phyloP scores from a whole-genome alignment of 2,888 invertebrate species.

The Biston stratarius region DNA sequence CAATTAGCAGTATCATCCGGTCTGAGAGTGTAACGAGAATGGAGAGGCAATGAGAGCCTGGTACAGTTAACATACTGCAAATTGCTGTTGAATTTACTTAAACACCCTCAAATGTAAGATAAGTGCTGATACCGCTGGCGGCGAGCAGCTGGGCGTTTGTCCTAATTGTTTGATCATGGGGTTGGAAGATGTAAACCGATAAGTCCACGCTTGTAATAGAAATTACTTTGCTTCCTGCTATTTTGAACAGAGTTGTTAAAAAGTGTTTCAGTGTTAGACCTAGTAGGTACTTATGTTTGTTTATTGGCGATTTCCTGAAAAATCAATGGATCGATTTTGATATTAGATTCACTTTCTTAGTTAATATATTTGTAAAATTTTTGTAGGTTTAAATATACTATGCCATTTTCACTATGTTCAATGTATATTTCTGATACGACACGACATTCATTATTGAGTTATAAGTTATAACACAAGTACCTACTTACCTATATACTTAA shows the following conservation, averaged over 20 bases:
- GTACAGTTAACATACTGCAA: conserved; percentile 77
- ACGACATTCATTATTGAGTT: too few species aligned
- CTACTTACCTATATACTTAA: too few species aligned
- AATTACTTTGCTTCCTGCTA: background rate
- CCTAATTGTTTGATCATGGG: conserved; percentile 28
- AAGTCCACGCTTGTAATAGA: background rate
- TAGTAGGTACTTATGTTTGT: too few species aligned
- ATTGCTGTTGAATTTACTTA: conserved; percentile 80
- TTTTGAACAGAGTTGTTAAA: background rate
- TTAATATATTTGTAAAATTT: too few species aligned
- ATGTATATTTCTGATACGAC: too few species aligned
- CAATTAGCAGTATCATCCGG: conserved; percentile 84
- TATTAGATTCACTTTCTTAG: too few species aligned
- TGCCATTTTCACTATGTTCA: too few species aligned
- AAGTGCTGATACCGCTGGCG: conserved; percentile 57
- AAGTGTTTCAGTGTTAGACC: too few species aligned
- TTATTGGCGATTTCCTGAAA: too few species aligned
- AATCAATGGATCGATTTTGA: too few species aligned
- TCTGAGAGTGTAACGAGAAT: conserved; percentile 69
- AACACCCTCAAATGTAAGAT: conserved; percentile 59
- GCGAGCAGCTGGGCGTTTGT: conserved; percentile 47
- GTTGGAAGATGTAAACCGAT: conserved; percentile 17
- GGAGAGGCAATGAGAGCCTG: conserved; percentile 70
- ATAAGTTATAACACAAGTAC: too few species aligned
- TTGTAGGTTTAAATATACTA: too few species aligned